These are phyloP conservation scores for Montipora capricornis DNA, from an alignment of 64 coral and sea anemone species.

Conservation along the genomic window DNA sequence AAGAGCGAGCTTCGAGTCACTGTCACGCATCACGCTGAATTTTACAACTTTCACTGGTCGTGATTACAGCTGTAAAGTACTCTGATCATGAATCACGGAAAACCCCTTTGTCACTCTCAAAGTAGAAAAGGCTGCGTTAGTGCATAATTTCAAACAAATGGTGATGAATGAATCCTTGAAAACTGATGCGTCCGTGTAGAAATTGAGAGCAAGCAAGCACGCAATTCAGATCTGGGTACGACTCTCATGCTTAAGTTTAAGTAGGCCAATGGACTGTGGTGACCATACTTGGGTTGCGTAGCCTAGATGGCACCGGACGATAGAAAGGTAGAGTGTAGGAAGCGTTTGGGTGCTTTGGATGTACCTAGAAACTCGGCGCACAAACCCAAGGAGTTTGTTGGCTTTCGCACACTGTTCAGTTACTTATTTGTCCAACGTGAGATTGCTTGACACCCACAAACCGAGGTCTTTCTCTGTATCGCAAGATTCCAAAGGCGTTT, in stretches of 20 bases:
- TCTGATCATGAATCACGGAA: no score
- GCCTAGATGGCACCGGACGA: slow-evolving; percentile 33
- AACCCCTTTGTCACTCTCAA: no score
- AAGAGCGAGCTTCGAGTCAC: no score
- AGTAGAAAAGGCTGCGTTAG: no score
- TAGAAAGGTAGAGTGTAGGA: slow-evolving; percentile 31
- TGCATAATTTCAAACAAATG: no score
- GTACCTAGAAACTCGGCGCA: slow-evolving; percentile 33
- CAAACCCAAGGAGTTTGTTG: slow-evolving; percentile 61
- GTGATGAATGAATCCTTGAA: no score
- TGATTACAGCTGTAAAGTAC: no score
- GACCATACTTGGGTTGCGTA: slow-evolving; percentile 25
- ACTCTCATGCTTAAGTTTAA: background rate
- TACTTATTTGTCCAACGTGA: slow-evolving; percentile 54
- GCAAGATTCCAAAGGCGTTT: slow-evolving; percentile 63
- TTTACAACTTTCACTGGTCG: no score
- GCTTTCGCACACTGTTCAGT: slow-evolving; percentile 37
- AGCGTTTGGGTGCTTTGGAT: slow-evolving; percentile 23
- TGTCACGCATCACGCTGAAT: no score
- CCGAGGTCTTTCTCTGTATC: slow-evolving; percentile 77
- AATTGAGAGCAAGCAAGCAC: no score
- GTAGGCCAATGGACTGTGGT: slow-evolving; percentile 11
- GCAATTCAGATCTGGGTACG: no score
- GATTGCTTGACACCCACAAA: slow-evolving; percentile 68
- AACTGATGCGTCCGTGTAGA: no score